phyloP scores from a whole-genome alignment of 2,113 vertebrate species.

The Paedocypris sp. region DNA sequence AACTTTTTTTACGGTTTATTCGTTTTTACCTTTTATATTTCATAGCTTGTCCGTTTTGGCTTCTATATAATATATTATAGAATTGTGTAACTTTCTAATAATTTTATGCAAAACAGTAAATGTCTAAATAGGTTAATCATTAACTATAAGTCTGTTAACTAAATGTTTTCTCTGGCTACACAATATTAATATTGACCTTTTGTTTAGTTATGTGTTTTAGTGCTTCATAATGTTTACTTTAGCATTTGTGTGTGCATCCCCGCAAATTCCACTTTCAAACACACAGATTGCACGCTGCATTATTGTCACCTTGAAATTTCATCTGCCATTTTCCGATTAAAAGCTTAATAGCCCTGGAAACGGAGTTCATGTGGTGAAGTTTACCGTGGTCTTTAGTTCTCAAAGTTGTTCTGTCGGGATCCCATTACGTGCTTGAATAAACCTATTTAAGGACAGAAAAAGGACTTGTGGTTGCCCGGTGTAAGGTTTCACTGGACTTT shows the following conservation, averaged over 20 bases:
- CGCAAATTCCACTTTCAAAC: slow-evolving; percentile 47
- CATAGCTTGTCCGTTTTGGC: too few relatives aligned
- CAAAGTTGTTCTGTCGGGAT: slow-evolving; percentile 79
- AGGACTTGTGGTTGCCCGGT: slow-evolving; percentile 76
- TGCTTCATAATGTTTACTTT: slow-evolving; percentile 60
- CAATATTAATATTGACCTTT: too few relatives aligned
- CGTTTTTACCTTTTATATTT: too few relatives aligned
- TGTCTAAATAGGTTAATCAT: too few relatives aligned
- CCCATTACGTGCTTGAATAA: slow-evolving; percentile 99
- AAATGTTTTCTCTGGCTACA: too few relatives aligned
- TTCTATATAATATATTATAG: too few relatives aligned
- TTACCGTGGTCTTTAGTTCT: slow-evolving; percentile 74
- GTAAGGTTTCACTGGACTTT: slow-evolving; percentile 79
- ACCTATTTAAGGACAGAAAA: slow-evolving; percentile 82
- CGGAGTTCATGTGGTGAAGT: slow-evolving; percentile 88
- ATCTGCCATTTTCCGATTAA: slow-evolving; percentile 97
- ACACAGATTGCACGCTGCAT: slow-evolving; percentile 66
- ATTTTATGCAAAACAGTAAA: too few relatives aligned
- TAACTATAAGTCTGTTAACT: too few relatives aligned
- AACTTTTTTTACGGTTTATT: too few relatives aligned
- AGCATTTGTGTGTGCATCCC: slow-evolving; percentile 35
- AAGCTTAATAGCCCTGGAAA: slow-evolving; percentile 98
- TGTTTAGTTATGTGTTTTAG: too few relatives aligned
- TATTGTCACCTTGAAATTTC: slow-evolving; percentile 93
- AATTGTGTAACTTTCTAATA: too few relatives aligned